Evolutionary conservation across 2,113 vertebrate species (phyloP).

Genomic region (Sminthopsis crassicaudata): DNA sequence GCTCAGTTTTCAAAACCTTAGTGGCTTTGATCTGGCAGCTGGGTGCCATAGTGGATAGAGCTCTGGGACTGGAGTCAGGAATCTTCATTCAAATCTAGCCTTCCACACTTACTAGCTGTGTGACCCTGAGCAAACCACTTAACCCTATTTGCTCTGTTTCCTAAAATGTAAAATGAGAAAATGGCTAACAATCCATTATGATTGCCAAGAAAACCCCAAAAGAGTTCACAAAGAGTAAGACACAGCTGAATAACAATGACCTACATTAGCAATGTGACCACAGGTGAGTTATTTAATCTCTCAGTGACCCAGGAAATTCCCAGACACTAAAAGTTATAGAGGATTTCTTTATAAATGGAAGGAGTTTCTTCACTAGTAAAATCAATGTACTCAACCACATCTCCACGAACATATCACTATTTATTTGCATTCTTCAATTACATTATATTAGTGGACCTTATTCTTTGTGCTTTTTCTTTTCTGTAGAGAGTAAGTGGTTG

Average conservation of each 20-base stretch:
- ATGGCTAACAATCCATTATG: neutral
- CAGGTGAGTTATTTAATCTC: neutral
- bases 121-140: neutral
- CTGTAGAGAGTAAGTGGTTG: neutral
- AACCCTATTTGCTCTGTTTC: neutral
- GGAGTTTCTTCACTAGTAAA: neutral
- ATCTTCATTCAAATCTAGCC: neutral
- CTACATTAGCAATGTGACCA: neutral
- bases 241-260: neutral
- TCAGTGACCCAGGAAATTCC: neutral
- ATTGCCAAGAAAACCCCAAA: neutral
- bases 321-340: neutral
- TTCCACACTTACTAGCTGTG: neutral
- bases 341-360: neutral
- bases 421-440: constrained; percentile 16
- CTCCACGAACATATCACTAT: neutral
- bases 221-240: neutral
- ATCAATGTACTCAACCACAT: neutral
- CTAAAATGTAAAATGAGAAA: neutral
- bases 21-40: neutral
- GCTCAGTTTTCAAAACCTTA: neutral
- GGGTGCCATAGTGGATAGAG: neutral
- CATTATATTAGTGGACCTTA: neutral
- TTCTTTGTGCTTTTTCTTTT: neutral
- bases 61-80: neutral